Evolutionary conservation across 2,113 vertebrate species (phyloP).

Genomic region (Guaruba guarouba): DNA sequence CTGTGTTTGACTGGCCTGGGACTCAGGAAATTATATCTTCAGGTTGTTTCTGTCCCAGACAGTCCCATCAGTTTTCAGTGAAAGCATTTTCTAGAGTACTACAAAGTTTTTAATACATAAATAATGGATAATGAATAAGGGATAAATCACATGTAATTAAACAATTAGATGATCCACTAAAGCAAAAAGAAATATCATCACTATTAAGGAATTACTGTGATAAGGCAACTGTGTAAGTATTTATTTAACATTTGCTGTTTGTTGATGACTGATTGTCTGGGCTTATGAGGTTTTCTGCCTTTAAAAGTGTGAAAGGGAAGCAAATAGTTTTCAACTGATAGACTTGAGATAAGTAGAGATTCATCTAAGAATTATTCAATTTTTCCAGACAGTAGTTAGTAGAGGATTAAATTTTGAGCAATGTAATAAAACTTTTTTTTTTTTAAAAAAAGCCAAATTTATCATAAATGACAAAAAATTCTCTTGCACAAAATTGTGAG

Average conservation of each 20-base stretch:
- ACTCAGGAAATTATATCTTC: not conserved
- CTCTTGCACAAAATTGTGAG: not conserved
- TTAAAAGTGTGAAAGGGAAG: not conserved
- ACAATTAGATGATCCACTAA: not conserved
- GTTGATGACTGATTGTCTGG: not conserved
- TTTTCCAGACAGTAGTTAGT: conserved; percentile 34
- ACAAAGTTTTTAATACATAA: not conserved
- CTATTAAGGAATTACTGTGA: not conserved
- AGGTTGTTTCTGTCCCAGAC: not conserved
- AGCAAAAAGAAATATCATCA: not conserved
- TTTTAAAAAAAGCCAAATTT: not conserved
- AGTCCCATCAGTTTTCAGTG: not conserved
- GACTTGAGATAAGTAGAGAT: not conserved
- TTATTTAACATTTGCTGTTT: not conserved
- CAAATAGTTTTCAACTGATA: not conserved
- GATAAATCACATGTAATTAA: not conserved
- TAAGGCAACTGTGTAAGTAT: not conserved
- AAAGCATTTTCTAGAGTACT: not conserved
- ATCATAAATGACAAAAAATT: not conserved
- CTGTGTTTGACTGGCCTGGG: not conserved
- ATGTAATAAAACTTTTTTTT: conserved; percentile 29
- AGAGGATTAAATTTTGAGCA: conserved; percentile 56
- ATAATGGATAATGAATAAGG: not conserved
- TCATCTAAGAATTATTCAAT: conserved; percentile 27
- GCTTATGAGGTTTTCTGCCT: not conserved